Evolutionary conservation across 2,888 invertebrate genomes (phyloP), one percentile per base, ranked within the genome.

Genomic region (Melieria crassipennis): DNA sequence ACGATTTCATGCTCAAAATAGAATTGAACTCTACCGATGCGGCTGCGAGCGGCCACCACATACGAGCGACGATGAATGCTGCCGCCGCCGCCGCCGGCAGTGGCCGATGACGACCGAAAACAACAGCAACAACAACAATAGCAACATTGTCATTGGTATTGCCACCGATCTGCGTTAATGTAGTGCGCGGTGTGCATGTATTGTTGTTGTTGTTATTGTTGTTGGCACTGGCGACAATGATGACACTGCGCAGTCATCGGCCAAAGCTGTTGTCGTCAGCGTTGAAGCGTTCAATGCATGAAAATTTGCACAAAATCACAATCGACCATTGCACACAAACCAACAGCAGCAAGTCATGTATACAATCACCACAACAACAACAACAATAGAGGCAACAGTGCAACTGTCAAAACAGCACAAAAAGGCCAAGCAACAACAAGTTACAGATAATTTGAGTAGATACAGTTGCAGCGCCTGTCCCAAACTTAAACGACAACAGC

Each of bases 1-100:
- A 75, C 72, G 73, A 75, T 73, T 73, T 73, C 68, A 72, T 72
- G 75, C 72, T 75, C 72, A 73, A 75, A 75, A 75, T 75, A 73
- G 73, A 75, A 73, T 75, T 72, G 75, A 73, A 73, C 73, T 73
- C 67, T 71, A 62, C 56, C 71, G 63, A 62, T 69, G 58, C 58
- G 65, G 58, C 55, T 55, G 72, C 65, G 47, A 30, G n/a, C 58
- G 50, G 16, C 58, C 9, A 50, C 50, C 3, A 50, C 11, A 10
- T 11, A 50, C 50, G 50, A 11, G 56, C 11, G 56, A 16, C 5
- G 56, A 11, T n/a, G 7, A n/a, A n/a, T 5, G 10, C 48, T 7
- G 65, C 11, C 16, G 30, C 30, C 30, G 30, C 30, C 30, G 30
- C 30, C 3, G 30, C 30, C 30, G 30, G 30, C 30, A 30, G 30